Evolutionary conservation across 2,113 vertebrate species (phyloP).

Genomic region (Theristicus caerulescens): DNA sequence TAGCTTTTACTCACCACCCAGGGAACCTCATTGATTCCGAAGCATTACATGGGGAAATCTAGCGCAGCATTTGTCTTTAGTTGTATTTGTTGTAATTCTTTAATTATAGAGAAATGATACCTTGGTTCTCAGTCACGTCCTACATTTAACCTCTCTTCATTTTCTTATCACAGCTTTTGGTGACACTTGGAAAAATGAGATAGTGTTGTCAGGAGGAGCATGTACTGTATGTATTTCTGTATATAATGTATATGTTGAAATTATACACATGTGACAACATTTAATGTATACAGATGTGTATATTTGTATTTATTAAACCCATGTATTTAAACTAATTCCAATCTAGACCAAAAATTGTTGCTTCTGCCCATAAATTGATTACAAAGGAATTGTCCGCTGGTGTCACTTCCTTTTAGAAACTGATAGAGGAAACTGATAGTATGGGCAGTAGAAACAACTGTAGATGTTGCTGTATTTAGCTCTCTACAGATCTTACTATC

Average conservation of each 20-base stretch:
- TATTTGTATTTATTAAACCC: conserved; percentile 76
- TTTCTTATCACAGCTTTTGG: conserved; percentile 25
- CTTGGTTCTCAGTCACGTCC: conserved; percentile 10
- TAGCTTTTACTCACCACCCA: background rate
- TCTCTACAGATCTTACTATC: conserved; percentile 23
- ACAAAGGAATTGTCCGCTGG: conserved; percentile 13
- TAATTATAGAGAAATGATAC: background rate
- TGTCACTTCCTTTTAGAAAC: conserved; percentile 28
- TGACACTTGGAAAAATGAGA: conserved; percentile 50
- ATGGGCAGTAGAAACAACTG: conserved; percentile 60
- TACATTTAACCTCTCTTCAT: background rate
- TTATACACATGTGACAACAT: conserved; percentile 68
- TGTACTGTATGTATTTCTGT: conserved; percentile 70
- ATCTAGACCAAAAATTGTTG: conserved; percentile 59
- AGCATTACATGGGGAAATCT: background rate
- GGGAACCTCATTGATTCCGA: background rate
- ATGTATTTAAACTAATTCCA: conserved; percentile 65
- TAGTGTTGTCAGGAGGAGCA: conserved; percentile 70
- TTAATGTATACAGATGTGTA: conserved; percentile 74
- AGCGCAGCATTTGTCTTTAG: background rate
- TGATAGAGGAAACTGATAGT: background rate
- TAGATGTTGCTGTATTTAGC: conserved; percentile 52
- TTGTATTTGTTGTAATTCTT: background rate
- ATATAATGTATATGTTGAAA: conserved; percentile 74
- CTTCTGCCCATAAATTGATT: conserved; percentile 54